Percentiles rank a stretch among this genome's conserved stretches.
Evolutionary conservation across 2,113 vertebrate species (phyloP).

Genomic region (Kryptolebias marmoratus): DNA sequence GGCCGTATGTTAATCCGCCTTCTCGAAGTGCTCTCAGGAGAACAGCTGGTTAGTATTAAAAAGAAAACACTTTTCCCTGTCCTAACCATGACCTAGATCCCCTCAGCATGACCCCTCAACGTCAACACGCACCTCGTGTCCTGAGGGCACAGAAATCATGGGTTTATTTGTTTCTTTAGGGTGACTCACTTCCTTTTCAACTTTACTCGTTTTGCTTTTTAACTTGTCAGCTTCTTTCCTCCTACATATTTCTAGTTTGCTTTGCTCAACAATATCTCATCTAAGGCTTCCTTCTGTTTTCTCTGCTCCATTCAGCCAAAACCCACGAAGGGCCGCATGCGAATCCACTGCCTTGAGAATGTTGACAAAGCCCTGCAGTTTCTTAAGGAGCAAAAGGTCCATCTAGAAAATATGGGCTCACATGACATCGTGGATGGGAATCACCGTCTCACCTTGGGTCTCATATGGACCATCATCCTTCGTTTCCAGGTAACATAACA

Average conservation of each 20-base stretch:
- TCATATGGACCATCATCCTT: conserved; percentile 96
- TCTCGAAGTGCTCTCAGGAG: conserved; percentile 92
- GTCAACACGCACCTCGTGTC: background rate
- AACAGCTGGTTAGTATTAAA: conserved; percentile 87
- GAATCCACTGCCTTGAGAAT: conserved; percentile 95
- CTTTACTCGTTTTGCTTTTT: conserved; percentile 3
- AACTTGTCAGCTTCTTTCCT: background rate
- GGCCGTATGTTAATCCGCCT: conserved; percentile 92
- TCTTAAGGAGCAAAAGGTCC: conserved; percentile 93
- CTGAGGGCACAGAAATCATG: conserved; percentile 27
- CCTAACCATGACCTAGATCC: conserved; percentile 12
- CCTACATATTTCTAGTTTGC: background rate
- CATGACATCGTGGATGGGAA: conserved; percentile 95
- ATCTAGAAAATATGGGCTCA: conserved; percentile 94
- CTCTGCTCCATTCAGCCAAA: conserved; percentile 80
- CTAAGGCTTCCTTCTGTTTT: background rate
- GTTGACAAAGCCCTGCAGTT: conserved; percentile 95
- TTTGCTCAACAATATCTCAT: background rate
- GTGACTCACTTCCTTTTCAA: conserved; percentile 17
- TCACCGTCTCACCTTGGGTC: conserved; percentile 91
- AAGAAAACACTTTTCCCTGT: conserved; percentile 17
- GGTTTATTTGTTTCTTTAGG: conserved; percentile 25
- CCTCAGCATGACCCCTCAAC: conserved; percentile 29
- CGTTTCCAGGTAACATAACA: conserved; percentile 87
- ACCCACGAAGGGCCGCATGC: conserved; percentile 93